Evolutionary conservation across 2,797 vertebrate genomes (phyloP).

Genomic region (Ptychadena robeensis): DNA sequence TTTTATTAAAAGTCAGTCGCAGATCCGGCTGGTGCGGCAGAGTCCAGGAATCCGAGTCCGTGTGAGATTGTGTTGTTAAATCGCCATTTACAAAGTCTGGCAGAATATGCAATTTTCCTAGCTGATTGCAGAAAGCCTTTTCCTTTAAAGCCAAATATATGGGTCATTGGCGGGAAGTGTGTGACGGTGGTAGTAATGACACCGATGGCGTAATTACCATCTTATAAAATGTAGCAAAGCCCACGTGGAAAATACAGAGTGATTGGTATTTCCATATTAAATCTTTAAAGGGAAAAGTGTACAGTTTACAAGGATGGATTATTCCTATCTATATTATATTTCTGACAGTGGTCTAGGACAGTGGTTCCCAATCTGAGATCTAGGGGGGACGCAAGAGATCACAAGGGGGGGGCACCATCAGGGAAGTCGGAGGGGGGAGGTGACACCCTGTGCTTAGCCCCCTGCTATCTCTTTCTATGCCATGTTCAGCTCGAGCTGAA

Average conservation of each 20-base stretch:
- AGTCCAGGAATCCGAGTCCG: constrained; percentile 32
- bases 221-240: constrained; percentile 5
- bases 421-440: too few species aligned
- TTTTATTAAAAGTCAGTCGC: constrained; percentile 59
- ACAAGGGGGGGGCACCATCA: too few species aligned
- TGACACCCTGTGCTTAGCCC: too few species aligned
- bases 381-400: too few species aligned
- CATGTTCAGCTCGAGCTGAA: too few species aligned
- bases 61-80: constrained; percentile 30
- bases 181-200: constrained; percentile 18
- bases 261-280: neutral
- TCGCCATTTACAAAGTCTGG: constrained; percentile 26
- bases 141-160: constrained; percentile 42
- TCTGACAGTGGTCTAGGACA: neutral
- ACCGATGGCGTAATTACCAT: constrained; percentile 32
- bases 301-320: neutral
- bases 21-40: constrained; percentile 15
- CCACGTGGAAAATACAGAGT: constrained; percentile 1
- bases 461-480: too few species aligned
- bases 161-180: constrained; percentile 45
- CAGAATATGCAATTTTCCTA: constrained; percentile 31
- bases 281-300: neutral
- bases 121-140: neutral
- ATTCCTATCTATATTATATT: neutral
- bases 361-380: too few species aligned